Evolutionary conservation across 2,113 vertebrate genomes (phyloP).

Genomic region (Sebastes schlegelii): DNA sequence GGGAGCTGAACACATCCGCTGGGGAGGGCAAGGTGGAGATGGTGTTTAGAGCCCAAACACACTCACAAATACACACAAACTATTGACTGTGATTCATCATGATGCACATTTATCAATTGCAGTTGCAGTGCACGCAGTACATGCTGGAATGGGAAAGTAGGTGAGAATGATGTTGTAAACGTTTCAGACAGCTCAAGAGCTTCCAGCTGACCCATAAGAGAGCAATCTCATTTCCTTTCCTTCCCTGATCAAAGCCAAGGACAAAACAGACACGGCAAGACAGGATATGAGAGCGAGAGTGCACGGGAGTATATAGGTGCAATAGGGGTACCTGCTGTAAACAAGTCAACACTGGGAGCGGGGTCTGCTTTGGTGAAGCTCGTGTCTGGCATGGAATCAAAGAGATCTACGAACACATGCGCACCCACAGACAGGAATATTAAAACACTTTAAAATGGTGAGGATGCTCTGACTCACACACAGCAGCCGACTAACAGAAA

Average conservation of each 20-base stretch:
- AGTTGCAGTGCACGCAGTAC: constrained; percentile 49
- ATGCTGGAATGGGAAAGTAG: constrained; percentile 57
- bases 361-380: constrained; percentile 85
- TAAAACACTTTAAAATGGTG: constrained; percentile 28
- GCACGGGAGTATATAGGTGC: constrained; percentile 23
- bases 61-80: constrained; percentile 23
- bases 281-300: constrained; percentile 49
- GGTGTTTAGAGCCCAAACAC: constrained; percentile 50
- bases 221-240: constrained; percentile 41
- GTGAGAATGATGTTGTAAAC: constrained; percentile 34
- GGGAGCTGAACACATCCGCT: constrained; percentile 91
- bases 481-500: constrained; percentile 18
- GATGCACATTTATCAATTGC: constrained; percentile 43
- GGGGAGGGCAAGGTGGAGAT: constrained; percentile 81
- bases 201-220: constrained; percentile 46
- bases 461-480: constrained; percentile 19
- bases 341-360: constrained; percentile 92
- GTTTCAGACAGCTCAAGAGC: constrained; percentile 54
- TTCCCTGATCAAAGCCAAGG: constrained; percentile 54
- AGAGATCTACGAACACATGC: constrained; percentile 93
- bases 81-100: constrained; percentile 30
- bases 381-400: constrained; percentile 91
- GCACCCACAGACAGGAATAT: constrained; percentile 82
- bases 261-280: constrained; percentile 52
- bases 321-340: constrained; percentile 90